Percentiles rank a stretch among this genome's conserved stretches.
These are phyloP conservation scores for Lepidurus packardi DNA, from an alignment of 1,140 invertebrate genomes.

Conservation along the genomic window DNA sequence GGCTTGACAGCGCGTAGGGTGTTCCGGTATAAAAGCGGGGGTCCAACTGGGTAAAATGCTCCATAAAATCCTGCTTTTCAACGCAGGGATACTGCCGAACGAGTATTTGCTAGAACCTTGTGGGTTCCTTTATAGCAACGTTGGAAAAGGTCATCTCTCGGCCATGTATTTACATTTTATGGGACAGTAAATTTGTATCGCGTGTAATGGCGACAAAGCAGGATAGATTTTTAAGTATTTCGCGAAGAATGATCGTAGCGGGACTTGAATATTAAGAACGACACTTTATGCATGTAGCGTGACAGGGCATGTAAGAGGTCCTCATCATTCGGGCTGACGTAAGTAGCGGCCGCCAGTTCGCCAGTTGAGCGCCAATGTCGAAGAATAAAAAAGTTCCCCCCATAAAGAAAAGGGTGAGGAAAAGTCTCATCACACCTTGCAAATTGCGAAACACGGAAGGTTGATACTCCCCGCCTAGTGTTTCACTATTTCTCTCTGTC, in stretches of 20 bases:
- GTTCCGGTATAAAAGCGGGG: neutral
- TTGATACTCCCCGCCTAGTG: neutral
- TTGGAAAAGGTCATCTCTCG: neutral
- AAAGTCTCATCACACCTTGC: slow-evolving; percentile 16
- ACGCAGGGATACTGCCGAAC: neutral
- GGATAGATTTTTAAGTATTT: neutral
- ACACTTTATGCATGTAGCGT: neutral
- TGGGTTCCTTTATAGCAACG: neutral
- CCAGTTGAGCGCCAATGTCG: neutral
- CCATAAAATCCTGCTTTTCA: neutral
- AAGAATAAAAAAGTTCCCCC: too few relatives aligned
- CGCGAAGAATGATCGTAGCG: neutral
- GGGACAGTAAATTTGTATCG: neutral
- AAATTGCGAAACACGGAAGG: slow-evolving; percentile 7
- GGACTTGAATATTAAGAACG: neutral
- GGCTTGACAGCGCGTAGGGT: neutral
- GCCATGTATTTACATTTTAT: neutral
- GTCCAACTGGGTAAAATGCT: slow-evolving; percentile 3
- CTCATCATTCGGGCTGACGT: neutral
- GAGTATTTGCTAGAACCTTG: neutral
- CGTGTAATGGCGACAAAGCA: neutral
- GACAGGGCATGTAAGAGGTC: neutral
- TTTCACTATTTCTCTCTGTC: neutral
- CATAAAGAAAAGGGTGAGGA: neutral
- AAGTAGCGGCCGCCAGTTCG: neutral